Conservation (phyloP, 2,888 invertebrate genomes). For the Catocala nupta region DNA sequence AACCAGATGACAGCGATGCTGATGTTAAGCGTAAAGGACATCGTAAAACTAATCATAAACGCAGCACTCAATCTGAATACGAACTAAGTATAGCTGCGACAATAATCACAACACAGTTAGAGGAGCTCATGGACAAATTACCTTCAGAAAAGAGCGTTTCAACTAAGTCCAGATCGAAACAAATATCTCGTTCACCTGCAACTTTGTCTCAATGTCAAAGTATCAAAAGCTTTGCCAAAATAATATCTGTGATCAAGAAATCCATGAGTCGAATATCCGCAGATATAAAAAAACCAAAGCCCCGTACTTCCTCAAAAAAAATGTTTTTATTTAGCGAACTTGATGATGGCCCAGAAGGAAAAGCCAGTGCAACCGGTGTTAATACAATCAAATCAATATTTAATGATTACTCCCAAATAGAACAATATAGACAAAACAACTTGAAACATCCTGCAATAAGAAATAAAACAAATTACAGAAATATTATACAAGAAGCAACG, state of each 20-base stretch:
- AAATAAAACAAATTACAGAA: constrained; percentile 7
- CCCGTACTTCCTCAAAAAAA: background rate
- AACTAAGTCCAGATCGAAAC: constrained; percentile 26
- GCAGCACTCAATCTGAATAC: constrained; percentile 54
- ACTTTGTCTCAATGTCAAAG: constrained; percentile 28
- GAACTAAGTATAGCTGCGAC: constrained; percentile 56
- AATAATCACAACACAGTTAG: constrained; percentile 59
- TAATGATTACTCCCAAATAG: constrained; percentile 39
- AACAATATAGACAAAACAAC: background rate
- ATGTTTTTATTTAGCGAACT: constrained; percentile 49
- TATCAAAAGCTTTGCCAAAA: constrained; percentile 51
- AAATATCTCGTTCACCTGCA: constrained; percentile 14
- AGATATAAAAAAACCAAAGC: constrained; percentile 1
- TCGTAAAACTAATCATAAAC: constrained; percentile 37
- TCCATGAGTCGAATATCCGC: constrained; percentile 39
- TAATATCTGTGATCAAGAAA: constrained; percentile 51
- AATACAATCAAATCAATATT: constrained; percentile 28
- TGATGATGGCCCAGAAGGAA: constrained; percentile 50
- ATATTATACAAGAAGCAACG: constrained; percentile 58
- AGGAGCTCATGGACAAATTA: constrained; percentile 60
- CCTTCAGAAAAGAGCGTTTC: constrained; percentile 44
- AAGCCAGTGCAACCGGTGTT: constrained; percentile 41
- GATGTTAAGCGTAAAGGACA: constrained; percentile 23
- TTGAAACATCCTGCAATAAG: background rate
- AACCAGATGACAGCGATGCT: constrained; percentile 52